phyloP scores from a whole-genome alignment of 2,113 vertebrate genomes.

The Embiotoca jacksoni region DNA sequence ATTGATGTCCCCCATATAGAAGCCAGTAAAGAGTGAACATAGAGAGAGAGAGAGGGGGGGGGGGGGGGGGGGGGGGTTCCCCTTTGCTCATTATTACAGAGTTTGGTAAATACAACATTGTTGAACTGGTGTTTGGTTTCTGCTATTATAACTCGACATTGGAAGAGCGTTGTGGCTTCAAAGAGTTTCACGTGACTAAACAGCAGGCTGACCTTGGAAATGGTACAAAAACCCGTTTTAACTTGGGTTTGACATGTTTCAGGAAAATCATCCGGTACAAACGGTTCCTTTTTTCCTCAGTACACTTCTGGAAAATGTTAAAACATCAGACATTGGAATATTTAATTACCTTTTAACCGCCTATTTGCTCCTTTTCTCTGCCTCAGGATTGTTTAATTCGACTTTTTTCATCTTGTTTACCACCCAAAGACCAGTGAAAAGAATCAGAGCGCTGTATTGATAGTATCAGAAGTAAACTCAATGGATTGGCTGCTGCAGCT shows the following conservation, averaged over 20 bases:
- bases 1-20: slow-evolving; percentile 59
- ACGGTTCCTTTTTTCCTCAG: background rate
- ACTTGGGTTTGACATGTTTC: background rate
- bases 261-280: background rate
- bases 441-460: slow-evolving; percentile 24
- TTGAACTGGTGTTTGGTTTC: slow-evolving; percentile 31
- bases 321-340: slow-evolving; percentile 37
- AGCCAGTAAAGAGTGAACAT: slow-evolving; percentile 34
- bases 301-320: slow-evolving; percentile 39
- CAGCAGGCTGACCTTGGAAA: slow-evolving; percentile 19
- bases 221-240: slow-evolving; percentile 5
- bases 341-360: slow-evolving; percentile 48
- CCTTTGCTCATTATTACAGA: slow-evolving; percentile 54
- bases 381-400: slow-evolving; percentile 35
- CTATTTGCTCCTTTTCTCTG: background rate
- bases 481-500: slow-evolving; percentile 21
- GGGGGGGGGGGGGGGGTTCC: slow-evolving; percentile 41
- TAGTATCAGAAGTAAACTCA: background rate
- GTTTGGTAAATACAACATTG: slow-evolving; percentile 35
- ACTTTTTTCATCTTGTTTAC: slow-evolving; percentile 43
- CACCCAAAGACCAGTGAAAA: slow-evolving; percentile 34
- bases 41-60: too few relatives aligned
- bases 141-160: slow-evolving; percentile 30
- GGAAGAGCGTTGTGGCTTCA: slow-evolving; percentile 24
- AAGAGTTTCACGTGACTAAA: slow-evolving; percentile 31